phyloP scores from a whole-genome alignment of 2,888 invertebrate genomes.

The Charanyca ferruginea region DNA sequence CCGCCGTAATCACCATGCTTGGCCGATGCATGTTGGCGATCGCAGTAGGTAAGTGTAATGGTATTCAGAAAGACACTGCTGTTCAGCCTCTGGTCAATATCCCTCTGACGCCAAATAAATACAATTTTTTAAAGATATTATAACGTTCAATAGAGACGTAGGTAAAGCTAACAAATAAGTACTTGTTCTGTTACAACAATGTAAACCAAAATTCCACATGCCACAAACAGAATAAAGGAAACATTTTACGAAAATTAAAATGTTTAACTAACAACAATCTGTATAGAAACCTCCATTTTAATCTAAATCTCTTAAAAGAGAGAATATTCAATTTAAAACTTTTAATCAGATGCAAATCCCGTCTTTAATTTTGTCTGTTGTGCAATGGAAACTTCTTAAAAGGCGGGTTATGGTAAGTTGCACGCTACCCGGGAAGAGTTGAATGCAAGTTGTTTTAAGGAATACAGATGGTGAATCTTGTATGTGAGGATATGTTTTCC shows the following conservation, averaged over 20 bases:
- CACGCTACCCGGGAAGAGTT: slow-evolving; percentile 10
- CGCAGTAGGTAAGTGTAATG: no score
- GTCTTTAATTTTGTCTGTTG: slow-evolving; percentile 61
- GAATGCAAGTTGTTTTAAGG: slow-evolving; percentile 12
- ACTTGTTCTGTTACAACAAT: neutral
- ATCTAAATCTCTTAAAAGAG: slow-evolving; percentile 52
- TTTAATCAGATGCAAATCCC: slow-evolving; percentile 71
- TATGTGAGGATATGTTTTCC: neutral
- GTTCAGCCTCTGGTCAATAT: no score
- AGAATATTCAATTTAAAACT: slow-evolving; percentile 70
- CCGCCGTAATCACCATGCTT: no score
- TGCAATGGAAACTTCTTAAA: slow-evolving; percentile 49
- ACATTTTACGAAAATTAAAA: slow-evolving; percentile 44
- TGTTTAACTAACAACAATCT: slow-evolving; percentile 44
- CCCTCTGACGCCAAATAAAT: no score
- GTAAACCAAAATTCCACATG: slow-evolving; percentile 14
- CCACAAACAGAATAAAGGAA: slow-evolving; percentile 27
- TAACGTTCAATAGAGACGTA: no score
- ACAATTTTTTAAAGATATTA: no score
- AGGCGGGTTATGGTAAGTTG: slow-evolving; percentile 45
- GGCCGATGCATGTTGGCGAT: no score
- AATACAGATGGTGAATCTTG: slow-evolving; percentile 8
- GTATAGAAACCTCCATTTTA: slow-evolving; percentile 51
- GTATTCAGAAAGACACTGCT: no score
- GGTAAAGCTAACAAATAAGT: no score